Base-by-base conservation (phyloP, 1,140 invertebrate genomes). In the Carposina sasakii region DNA sequence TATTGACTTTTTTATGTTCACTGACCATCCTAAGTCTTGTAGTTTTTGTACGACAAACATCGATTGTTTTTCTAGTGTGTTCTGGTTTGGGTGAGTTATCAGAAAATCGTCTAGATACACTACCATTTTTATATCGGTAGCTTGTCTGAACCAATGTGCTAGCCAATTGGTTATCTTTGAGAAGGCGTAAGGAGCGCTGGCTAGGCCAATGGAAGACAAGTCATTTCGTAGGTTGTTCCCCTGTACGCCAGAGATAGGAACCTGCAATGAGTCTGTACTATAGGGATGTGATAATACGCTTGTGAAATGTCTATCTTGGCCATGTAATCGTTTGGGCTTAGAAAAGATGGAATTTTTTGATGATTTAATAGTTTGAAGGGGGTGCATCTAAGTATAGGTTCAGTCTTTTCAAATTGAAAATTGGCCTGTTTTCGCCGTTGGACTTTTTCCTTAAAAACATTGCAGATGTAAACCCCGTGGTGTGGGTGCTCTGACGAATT, bases 281-380 rank as follows among this genome's bases (percentile, higher is more conserved):
- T 43, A 2, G 57, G 57, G 12, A 60, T 21, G 45, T 86, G 62
- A 61, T 88, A 88, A 50, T 79, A 60, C 1, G 48, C 57, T 13
- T 60, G 41, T 28, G 53, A 42, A 47, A 52, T 60, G 31, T 69
- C 63, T 12, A 73, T 50, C 22, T 55, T 46, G 1, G 45, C 39
- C 52, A 64, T 37, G 48, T 48, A 64, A 46, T 69, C 65, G 47
- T 47, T 54, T 37, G 20, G 23, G 24, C 42, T 28, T 15, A 44
- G 13, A 3, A 23, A 22, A 10, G 33, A 34, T 19, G 9, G 24
- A 3, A 53, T 15, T 12, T 48, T 23, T 21, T 20, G 22, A 37
- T 40, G 41, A 30, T 9, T 22, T 36, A 40, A 13, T 10, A 52
- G 10, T 33, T 24, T 10, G 21, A 52, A 45, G 0, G 34, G n/a